Conservation (phyloP, 2,113 vertebrate genomes). For the Gopherus flavomarginatus region DNA sequence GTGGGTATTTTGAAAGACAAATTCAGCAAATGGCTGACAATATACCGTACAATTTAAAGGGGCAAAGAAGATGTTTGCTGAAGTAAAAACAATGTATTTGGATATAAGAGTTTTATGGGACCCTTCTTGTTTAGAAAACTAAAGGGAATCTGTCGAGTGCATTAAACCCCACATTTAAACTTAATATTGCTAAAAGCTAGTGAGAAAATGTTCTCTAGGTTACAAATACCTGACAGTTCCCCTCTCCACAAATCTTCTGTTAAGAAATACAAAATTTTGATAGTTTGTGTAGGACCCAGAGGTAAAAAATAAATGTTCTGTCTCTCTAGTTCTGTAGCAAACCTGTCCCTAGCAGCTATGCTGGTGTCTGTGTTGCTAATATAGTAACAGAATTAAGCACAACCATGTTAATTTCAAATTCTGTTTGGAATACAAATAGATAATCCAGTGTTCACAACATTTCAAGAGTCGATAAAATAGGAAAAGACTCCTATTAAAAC, state of each 20-base stretch:
- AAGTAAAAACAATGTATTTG: accelerated
- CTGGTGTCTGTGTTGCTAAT: neutral
- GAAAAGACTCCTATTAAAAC: neutral
- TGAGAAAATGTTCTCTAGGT: neutral
- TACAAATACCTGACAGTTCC: neutral
- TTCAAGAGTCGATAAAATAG: neutral
- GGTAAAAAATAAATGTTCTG: accelerated
- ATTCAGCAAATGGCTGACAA: neutral
- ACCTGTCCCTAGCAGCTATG: neutral
- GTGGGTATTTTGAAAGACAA: neutral
- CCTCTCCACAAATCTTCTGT: neutral
- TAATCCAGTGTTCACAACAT: conserved; percentile 27
- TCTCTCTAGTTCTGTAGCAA: neutral
- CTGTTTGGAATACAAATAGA: conserved; percentile 51
- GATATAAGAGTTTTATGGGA: neutral
- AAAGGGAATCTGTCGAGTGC: neutral
- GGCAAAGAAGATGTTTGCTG: neutral
- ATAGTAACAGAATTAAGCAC: conserved; percentile 24
- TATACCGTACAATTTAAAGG: neutral
- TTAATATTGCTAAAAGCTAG: neutral
- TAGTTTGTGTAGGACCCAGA: neutral
- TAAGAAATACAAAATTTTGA: neutral
- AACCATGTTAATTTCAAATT: neutral
- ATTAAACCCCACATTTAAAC: neutral
- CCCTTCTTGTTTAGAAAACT: neutral